Conservation (phyloP, 2,888 invertebrate species). For the Drosophila anomelani region DNA sequence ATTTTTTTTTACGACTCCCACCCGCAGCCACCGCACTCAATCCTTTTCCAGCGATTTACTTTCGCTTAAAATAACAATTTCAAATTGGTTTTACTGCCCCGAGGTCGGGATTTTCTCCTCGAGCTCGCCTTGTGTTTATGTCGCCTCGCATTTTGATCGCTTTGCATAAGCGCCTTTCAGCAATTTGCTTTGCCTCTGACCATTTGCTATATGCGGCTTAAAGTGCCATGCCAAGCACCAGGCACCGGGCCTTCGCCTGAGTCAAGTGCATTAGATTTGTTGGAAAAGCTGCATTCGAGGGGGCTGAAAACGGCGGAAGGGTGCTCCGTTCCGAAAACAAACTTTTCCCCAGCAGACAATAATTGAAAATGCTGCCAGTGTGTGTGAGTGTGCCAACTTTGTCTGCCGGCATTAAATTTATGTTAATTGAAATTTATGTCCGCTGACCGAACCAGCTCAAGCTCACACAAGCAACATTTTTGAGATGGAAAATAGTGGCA, state of each 20-base stretch:
- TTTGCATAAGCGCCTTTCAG: conserved; percentile 78
- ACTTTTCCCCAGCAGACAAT: conserved; percentile 65
- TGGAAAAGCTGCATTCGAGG: conserved; percentile 36
- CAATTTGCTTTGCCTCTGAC: conserved; percentile 54
- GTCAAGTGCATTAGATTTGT: conserved; percentile 64
- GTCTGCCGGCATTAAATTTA: conserved; percentile 64
- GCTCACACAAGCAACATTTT: conserved; percentile 17
- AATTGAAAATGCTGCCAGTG: conserved; percentile 65
- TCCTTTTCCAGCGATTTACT: conserved; percentile 49
- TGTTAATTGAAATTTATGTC: conserved; percentile 80
- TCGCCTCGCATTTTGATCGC: conserved; percentile 63
- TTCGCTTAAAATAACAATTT: conserved; percentile 80
- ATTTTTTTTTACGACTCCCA: conserved; percentile 75
- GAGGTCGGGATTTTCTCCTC: conserved; percentile 66
- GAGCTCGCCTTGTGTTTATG: conserved; percentile 34
- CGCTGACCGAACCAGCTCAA: conserved; percentile 20
- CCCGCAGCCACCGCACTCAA: background rate
- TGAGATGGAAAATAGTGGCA: conserved; percentile 8
- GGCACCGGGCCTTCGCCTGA: conserved; percentile 1
- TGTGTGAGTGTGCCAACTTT: conserved; percentile 46
- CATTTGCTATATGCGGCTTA: conserved; percentile 51
- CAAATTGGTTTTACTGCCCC: conserved; percentile 81
- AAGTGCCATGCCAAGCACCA: conserved; percentile 38
- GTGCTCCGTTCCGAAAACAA: conserved; percentile 23
- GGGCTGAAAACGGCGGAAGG: conserved; percentile 31